Base-by-base conservation (phyloP, 2,797 vertebrate genomes). In the Apodemus agrarius region DNA sequence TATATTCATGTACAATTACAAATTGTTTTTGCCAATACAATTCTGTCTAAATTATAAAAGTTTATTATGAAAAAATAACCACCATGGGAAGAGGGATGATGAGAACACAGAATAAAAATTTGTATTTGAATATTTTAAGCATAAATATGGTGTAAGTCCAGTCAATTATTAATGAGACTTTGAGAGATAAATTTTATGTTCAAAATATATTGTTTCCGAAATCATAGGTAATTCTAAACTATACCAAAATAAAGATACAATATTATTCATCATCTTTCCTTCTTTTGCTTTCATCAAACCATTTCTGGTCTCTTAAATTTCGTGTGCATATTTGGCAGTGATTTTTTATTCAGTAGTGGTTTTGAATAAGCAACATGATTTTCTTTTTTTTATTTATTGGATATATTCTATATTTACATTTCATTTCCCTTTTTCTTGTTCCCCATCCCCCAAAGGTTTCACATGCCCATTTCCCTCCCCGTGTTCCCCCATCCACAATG, bases 351-450 rank as follows among this genome's bases (percentile, higher is more conserved):
- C 91, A 89, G 17, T 84, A 91, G 89, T 96, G 61, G 1, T 40
- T 97, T 95, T 95, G 49, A 87, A 88, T 89, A 96, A 95, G 54
- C 79, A 95, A 82, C 93, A 93, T 93, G 82, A 93, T 85, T 93
- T 94, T 88, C n/a, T n/a, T n/a, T n/a, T n/a, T n/a, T n/a, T n/a
- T n/a, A n/a, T n/a, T n/a, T n/a, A n/a, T n/a, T n/a, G n/a, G n/a
- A n/a, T n/a, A n/a, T n/a, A n/a, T n/a, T n/a, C n/a, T n/a, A n/a
- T n/a, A n/a, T n/a, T n/a, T n/a, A n/a, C n/a, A n/a, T n/a, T n/a
- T n/a, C n/a, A n/a, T n/a, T n/a, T n/a, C n/a, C n/a, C n/a, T n/a
- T n/a, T n/a, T n/a, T n/a, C n/a, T n/a, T n/a, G n/a, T n/a, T n/a
- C n/a, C n/a, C n/a, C n/a, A n/a, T n/a, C n/a, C n/a, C n/a, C n/a